phyloP scores from a whole-genome alignment of 2,888 invertebrate species.

The Uloborus plumipes region DNA sequence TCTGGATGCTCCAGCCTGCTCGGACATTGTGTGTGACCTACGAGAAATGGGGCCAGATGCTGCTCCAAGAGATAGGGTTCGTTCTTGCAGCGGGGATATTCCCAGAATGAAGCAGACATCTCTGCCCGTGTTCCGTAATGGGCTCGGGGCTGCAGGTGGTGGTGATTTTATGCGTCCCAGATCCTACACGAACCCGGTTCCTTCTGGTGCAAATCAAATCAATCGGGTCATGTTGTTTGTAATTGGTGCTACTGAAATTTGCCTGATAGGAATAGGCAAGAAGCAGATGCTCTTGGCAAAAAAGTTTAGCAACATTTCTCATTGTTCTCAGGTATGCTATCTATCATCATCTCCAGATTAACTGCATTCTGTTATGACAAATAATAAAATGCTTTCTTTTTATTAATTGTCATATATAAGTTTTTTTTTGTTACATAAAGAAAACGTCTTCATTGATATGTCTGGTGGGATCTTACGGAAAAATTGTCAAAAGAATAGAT shows the following conservation, averaged over 20 bases:
- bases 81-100: slow-evolving; percentile 64
- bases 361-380: too few relatives aligned
- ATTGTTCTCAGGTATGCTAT: slow-evolving; percentile 80
- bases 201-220: slow-evolving; percentile 72
- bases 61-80: slow-evolving; percentile 36
- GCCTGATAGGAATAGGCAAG: slow-evolving; percentile 92
- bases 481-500: too few relatives aligned
- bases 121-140: slow-evolving; percentile 50
- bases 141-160: slow-evolving; percentile 45
- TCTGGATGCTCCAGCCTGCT: slow-evolving; percentile 55
- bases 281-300: slow-evolving; percentile 91
- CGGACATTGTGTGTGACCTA: slow-evolving; percentile 52
- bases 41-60: slow-evolving; percentile 37
- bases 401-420: too few relatives aligned
- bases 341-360: neutral
- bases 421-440: neutral
- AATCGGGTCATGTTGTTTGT: slow-evolving; percentile 94
- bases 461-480: too few relatives aligned
- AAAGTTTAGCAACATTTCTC: slow-evolving; percentile 88
- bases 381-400: too few relatives aligned
- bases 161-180: slow-evolving; percentile 49
- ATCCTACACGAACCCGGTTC: slow-evolving; percentile 44
- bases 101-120: slow-evolving; percentile 60
- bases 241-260: slow-evolving; percentile 87
- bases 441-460: neutral